Base-by-base conservation (phyloP, 2,113 vertebrate species). In the Eleginops maclovinus region DNA sequence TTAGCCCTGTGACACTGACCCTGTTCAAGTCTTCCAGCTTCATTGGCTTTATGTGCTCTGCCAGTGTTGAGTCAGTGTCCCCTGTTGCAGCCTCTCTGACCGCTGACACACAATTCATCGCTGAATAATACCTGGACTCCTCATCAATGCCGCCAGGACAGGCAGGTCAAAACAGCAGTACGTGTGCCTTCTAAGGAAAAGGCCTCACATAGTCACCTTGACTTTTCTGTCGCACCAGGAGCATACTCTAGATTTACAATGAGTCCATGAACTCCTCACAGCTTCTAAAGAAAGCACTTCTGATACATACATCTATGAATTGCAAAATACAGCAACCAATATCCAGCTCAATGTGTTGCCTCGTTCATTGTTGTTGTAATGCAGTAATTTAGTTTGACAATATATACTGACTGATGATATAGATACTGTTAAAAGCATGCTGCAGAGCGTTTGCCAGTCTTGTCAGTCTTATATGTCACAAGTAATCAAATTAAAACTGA, bases 181-280 rank as follows among this genome's bases (percentile, higher is more conserved):
- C 41, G 47, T 56, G 55, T 36, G 46, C 63, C 26, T n/a, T 64
- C 60, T 59, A 15, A 66, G 46, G 16, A 46, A 66, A 64, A 61
- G 31, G 12, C 17, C 49, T 80, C 55, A 24, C 36, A 9, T 12
- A 28, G 56, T 77, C 46, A 72, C 22, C 62, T 44, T 75, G 59
- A 26, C 50, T 72, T 69, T 60, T 72, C 36, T 15, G 13, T 69
- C 36, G 5, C 26, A 73, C 76, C 24, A 10, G 46, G 15, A 77
- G 61, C 69, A 53, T 53, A 50, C 22, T 71, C 80, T 81, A 54
- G 74, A 83, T 88, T 75, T 83, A 75, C 64, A 75, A 71, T 77
- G 59, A 85, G 72, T 43, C 41, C 49, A 62, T 68, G 69, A 87
- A 81, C 71, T 74, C 61, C 43, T 85, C 72, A 62, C 64, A 61